Evolutionary conservation across 2,113 vertebrate genomes (phyloP).

Genomic region (Phodopus roborovskii): DNA sequence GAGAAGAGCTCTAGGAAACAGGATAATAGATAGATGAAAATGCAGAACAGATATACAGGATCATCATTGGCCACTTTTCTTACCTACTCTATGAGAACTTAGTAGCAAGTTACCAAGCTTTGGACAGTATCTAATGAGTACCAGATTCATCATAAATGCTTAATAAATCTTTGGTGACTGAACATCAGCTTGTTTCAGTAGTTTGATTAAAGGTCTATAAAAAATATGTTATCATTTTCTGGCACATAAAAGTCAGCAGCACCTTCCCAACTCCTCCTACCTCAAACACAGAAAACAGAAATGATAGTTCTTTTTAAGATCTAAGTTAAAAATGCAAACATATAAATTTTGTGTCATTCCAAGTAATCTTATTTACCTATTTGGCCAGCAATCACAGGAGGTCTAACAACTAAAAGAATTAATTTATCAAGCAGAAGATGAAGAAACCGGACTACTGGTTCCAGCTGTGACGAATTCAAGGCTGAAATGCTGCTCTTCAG

Average conservation of each 20-base stretch:
- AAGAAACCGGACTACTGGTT: slow-evolving; percentile 98
- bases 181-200: slow-evolving; percentile 25
- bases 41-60: neutral
- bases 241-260: slow-evolving; percentile 4
- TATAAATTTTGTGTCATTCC: slow-evolving; percentile 67
- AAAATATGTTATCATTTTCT: neutral
- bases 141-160: neutral
- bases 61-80: neutral
- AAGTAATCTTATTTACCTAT: slow-evolving; percentile 91
- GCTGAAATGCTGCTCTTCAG: slow-evolving; percentile 97
- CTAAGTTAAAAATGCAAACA: slow-evolving; percentile 76
- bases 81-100: slow-evolving; percentile 1
- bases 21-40: neutral
- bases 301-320: neutral
- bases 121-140: neutral
- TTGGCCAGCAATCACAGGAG: slow-evolving; percentile 98
- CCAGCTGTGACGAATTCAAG: slow-evolving; percentile 95
- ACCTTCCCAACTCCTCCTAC: neutral
- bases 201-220: neutral
- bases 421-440: slow-evolving; percentile 98
- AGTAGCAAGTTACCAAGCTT: neutral
- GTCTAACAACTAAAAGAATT: slow-evolving; percentile 96
- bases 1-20: slow-evolving; percentile 20
- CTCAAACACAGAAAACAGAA: neutral
- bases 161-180: slow-evolving; percentile 23